Percentiles rank a stretch among this genome's conserved stretches.
phyloP scores from a whole-genome alignment of 2,888 invertebrate species.

The Pomacea canaliculata region DNA sequence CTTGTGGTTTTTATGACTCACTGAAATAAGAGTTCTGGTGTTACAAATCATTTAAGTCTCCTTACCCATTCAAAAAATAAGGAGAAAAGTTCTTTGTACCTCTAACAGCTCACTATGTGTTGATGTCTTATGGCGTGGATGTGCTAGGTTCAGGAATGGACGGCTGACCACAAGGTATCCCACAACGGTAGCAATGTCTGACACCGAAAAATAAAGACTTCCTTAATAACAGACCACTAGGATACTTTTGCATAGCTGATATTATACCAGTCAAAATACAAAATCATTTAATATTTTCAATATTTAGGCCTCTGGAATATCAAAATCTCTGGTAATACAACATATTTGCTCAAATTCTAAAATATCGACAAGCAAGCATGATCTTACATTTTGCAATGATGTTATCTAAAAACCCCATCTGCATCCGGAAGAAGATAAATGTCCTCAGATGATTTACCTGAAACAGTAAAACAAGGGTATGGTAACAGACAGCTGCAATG shows the following conservation, averaged over 20 bases:
- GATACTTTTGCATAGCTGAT: no score
- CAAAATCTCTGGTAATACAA: no score
- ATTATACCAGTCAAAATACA: no score
- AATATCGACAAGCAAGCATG: no score
- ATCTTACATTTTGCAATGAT: constrained; percentile 92
- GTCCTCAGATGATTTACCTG: constrained; percentile 84
- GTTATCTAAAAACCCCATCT: constrained; percentile 96
- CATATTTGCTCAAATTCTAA: no score
- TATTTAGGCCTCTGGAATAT: no score
- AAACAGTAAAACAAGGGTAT: background rate
- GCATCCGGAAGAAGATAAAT: constrained; percentile 87
- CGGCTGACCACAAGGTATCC: constrained; percentile 95
- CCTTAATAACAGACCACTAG: background rate
- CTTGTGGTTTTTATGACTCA: no score
- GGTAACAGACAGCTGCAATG: no score
- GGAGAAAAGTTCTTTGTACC: constrained; percentile 69
- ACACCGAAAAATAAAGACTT: constrained; percentile 35
- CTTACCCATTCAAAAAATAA: no score
- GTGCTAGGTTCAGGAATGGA: constrained; percentile 87
- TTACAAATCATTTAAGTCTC: no score
- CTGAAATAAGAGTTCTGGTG: no score
- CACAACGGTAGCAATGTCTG: constrained; percentile 94
- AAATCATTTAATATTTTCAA: no score
- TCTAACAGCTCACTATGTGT: constrained; percentile 84
- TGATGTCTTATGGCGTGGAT: constrained; percentile 76